Base-by-base conservation (phyloP, 1,140 invertebrate genomes). In the Bombus superbus region DNA sequence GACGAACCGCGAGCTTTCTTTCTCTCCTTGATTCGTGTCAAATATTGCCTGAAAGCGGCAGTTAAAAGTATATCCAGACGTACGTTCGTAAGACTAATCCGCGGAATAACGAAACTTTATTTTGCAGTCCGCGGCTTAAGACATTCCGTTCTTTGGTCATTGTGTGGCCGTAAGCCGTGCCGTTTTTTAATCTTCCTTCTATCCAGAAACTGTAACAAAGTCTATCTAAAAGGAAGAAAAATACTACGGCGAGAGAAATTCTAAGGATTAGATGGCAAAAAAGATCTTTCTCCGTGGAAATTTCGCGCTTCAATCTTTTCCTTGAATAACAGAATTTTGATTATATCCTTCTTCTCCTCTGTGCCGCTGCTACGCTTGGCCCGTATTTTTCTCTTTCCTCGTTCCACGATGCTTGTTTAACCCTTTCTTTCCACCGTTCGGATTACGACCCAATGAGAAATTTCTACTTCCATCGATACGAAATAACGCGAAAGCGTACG, bases 71-170 rank as follows among this genome's bases (percentile, higher is more conserved):
- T 25, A 76, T 13, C 10, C 32, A 6, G 47, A 22, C 25, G 28
- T 38, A 57, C 74, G 25, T 15, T 59, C n/a, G 28, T 32, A 44
- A 59, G 6, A 15, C 28, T 81, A 81, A 81, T 81, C 69, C 69
- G 0, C 2, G 15, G 38, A n/a, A 81, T 81, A 81, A 81, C 62
- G 69, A 62, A 81, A 81, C 40, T 81, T 81, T 44, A 59, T 73
- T 73, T 57, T 42, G 11, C 13, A 53, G 40, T 35, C 8, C 53
- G 0, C n/a, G n/a, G 53, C 57, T 62, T 40, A 32, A 66, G 28
- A 38, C 47, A 18, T 38, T 22, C 28, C 28, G 32, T 40, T 28
- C 80, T 75, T 35, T 11, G 32, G 35, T 81, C 42, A 81, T 81
- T 81, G 68, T 42, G 40, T 22, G 32, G 32, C 8, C 71, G 42